A percentile compares a stretch with the other conserved stretches of the same genome.
These are phyloP conservation scores for Lasioglossum figueresi DNA, from an alignment of 2,888 invertebrate genomes.

Conservation along the genomic window DNA sequence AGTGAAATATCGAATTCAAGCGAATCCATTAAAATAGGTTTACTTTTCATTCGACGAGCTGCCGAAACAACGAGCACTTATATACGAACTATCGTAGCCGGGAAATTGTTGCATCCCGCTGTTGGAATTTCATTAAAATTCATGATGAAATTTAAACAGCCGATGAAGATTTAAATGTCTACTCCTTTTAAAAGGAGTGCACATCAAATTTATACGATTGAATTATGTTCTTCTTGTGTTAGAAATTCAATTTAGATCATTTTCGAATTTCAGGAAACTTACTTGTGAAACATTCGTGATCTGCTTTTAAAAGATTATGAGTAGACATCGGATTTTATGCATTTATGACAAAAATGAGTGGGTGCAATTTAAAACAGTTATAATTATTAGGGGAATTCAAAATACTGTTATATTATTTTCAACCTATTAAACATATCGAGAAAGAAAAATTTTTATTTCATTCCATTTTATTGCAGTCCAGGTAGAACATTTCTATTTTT, in stretches of 20 bases:
- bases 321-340: no score
- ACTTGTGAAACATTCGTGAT: not conserved
- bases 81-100: slow-evolving; percentile 14
- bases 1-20: slow-evolving; percentile 49
- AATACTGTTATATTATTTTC: no score
- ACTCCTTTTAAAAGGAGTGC: not conserved
- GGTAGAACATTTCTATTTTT: no score
- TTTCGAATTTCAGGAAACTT: not conserved
- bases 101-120: slow-evolving; percentile 13
- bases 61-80: slow-evolving; percentile 48
- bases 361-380: no score
- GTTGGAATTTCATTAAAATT: slow-evolving; percentile 27
- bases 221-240: not conserved
- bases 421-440: no score
- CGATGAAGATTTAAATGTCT: not conserved
- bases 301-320: no score
- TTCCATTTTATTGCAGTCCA: no score
- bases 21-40: slow-evolving; percentile 58
- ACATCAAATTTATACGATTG: not conserved
- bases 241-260: not conserved
- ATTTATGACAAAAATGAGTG: no score
- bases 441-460: no score
- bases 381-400: no score
- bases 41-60: slow-evolving; percentile 32
- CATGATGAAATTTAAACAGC: not conserved